Evolutionary conservation across 2,113 vertebrate species (phyloP).

Genomic region (Corythornis madagascariensis): DNA sequence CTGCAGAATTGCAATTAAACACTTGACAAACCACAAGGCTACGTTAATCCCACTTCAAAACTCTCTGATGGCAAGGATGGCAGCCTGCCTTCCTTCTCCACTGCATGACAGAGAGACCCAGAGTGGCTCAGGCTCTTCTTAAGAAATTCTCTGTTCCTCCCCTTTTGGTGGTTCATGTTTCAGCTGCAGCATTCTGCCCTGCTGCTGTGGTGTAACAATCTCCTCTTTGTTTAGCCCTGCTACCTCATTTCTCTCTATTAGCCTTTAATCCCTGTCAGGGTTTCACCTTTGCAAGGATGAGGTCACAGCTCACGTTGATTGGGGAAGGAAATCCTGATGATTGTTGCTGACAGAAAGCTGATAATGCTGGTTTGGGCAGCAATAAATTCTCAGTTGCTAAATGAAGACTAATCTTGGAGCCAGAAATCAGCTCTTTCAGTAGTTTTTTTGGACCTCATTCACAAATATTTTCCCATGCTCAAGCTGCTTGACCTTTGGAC

Average conservation of each 20-base stretch:
- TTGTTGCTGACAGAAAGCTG: constrained; percentile 73
- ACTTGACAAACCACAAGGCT: constrained; percentile 58
- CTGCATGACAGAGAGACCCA: background rate
- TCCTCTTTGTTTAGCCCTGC: constrained; percentile 65
- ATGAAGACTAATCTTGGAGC: constrained; percentile 71
- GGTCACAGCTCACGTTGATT: constrained; percentile 73
- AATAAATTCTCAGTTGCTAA: constrained; percentile 69
- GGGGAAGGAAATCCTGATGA: constrained; percentile 71
- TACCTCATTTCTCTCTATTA: constrained; percentile 68
- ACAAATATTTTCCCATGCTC: constrained; percentile 74
- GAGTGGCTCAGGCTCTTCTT: background rate
- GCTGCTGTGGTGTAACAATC: constrained; percentile 49
- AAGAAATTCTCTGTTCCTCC: background rate
- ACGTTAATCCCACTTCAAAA: constrained; percentile 41
- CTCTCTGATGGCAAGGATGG: background rate
- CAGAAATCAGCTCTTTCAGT: constrained; percentile 58
- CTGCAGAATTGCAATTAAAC: constrained; percentile 59
- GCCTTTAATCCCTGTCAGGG: constrained; percentile 75
- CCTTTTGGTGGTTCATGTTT: background rate
- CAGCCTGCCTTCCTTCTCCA: constrained; percentile 23
- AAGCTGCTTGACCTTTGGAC: constrained; percentile 58
- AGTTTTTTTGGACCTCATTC: constrained; percentile 50
- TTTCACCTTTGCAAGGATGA: constrained; percentile 69
- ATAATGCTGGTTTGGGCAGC: constrained; percentile 69
- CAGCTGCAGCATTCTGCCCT: constrained; percentile 47